A percentile compares a stretch with the other conserved stretches of the same genome.
Evolutionary conservation across 2,113 vertebrate genomes (phyloP).

Genomic region (Oryzias melastigma): DNA sequence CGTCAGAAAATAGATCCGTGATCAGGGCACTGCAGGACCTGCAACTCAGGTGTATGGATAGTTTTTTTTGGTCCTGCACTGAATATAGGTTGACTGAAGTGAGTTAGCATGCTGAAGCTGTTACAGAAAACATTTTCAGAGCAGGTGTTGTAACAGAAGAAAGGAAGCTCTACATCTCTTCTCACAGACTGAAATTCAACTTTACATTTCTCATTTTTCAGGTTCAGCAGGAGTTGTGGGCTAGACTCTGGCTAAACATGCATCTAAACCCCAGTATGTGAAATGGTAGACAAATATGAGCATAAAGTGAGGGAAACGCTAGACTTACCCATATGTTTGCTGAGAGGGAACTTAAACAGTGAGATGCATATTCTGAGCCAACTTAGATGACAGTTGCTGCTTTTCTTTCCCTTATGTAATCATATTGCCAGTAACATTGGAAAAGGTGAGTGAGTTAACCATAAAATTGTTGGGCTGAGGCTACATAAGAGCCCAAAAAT

Average conservation of each 20-base stretch:
- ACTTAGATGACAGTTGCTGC: conserved; percentile 99
- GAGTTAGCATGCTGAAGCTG: no score
- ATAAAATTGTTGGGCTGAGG: conserved; percentile 66
- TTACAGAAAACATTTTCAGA: no score
- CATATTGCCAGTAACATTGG: conserved; percentile 98
- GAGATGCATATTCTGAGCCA: conserved; percentile 99
- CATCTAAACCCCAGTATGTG: conserved; percentile 49
- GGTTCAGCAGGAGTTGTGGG: no score
- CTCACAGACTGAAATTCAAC: no score
- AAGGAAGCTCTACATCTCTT: no score
- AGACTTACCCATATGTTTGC: conserved; percentile 92
- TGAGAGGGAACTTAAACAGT: conserved; percentile 78
- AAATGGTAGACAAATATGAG: conserved; percentile 40
- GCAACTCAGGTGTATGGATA: no score
- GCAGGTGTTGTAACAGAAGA: no score
- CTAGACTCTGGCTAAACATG: conserved; percentile 2
- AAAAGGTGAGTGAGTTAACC: conserved; percentile 70
- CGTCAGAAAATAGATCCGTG: no score
- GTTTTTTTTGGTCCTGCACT: no score
- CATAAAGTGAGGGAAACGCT: conserved; percentile 26
- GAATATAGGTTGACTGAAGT: no score
- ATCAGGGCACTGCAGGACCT: no score
- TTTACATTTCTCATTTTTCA: no score
- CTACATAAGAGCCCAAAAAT: conserved; percentile 57
- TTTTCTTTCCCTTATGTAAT: conserved; percentile 83